Base-by-base conservation (phyloP, 2,888 invertebrate species). In the Clunio marinus region DNA sequence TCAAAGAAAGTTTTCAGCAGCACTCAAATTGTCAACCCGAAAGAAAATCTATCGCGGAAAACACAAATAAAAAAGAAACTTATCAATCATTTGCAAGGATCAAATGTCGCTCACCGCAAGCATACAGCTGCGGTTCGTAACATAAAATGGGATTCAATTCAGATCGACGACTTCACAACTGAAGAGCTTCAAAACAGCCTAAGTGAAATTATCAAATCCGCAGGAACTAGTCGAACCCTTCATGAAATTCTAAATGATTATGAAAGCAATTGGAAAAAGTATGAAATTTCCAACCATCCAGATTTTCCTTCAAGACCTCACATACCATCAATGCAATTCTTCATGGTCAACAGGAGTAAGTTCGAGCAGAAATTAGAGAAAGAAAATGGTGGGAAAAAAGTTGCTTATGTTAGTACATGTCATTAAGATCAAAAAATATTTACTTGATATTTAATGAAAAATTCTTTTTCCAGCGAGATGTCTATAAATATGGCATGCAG, bases 171-270 rank as follows among this genome's bases (percentile, higher is more conserved):
- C n/a, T n/a, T n/a, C n/a, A n/a, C n/a, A n/a, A n/a, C n/a, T n/a
- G 32, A 8, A 8, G 41, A 41, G 3, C 10, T 41, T 2, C 41
- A 41, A 41, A 41, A 10, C 15, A 10, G 15, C 15, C 17, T 51
- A 2, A 5, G 10, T 2, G 51, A 51, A 7, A 51, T 51, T 15
- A 20, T 63, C 1, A 15, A 25, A 2, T 5, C 15, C 7, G 15
- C 37, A 1, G 17, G 20, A 17, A 27, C 63, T 1, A 45, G 24
- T 13, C 27, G 63, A 46, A 63, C 63, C 0, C 37, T 63, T n/a
- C 45, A 45, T 5, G 63, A 63, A 28, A 45, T 63, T 25, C 17
- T 63, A 5, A 17, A 25, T 17, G 63, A 27, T 8, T 63, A 63
- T 28, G 28, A 46, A 10, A 10, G 46, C 3, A 25, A 63, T 10